phyloP scores from a whole-genome alignment of 1,140 invertebrate species.

The Varroa destructor region DNA sequence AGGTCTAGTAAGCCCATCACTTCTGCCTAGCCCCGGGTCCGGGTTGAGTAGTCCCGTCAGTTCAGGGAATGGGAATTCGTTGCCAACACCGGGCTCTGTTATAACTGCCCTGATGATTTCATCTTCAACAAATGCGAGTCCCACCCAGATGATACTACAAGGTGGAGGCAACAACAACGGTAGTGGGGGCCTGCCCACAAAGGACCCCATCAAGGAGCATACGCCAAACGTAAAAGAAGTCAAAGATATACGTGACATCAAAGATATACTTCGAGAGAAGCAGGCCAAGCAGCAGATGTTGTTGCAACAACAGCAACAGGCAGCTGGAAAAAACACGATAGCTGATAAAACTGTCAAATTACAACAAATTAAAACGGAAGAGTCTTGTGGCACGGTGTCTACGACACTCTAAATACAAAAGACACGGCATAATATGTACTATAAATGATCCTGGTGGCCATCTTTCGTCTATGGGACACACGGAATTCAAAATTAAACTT shows the following conservation, averaged over 20 bases:
- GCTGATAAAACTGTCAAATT: slow-evolving; percentile 1
- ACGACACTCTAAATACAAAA: slow-evolving; percentile 16
- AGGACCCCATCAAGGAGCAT: neutral
- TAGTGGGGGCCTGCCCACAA: slow-evolving; percentile 15
- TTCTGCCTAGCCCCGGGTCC: slow-evolving; percentile 11
- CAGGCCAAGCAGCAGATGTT: neutral
- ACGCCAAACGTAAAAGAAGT: slow-evolving; percentile 13
- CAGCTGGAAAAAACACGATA: neutral
- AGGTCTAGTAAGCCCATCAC: slow-evolving; percentile 13
- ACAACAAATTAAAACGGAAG: slow-evolving; percentile 10
- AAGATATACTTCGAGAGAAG: slow-evolving; percentile 22
- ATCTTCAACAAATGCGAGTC: slow-evolving; percentile 9
- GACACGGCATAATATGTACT: no score
- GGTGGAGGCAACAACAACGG: slow-evolving; percentile 14
- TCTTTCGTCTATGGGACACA: no score
- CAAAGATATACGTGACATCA: slow-evolving; percentile 24
- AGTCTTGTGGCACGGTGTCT: slow-evolving; percentile 12
- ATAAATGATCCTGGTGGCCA: no score
- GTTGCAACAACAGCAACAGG: neutral
- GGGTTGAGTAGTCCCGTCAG: slow-evolving; percentile 8
- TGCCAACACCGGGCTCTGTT: slow-evolving; percentile 1
- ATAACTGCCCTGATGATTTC: neutral
- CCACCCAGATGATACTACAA: slow-evolving; percentile 8
- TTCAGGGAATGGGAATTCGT: slow-evolving; percentile 18
- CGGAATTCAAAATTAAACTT: no score